Evolutionary conservation across 2,888 invertebrate species (phyloP).

Genomic region (Reticulitermes lucifugus): DNA sequence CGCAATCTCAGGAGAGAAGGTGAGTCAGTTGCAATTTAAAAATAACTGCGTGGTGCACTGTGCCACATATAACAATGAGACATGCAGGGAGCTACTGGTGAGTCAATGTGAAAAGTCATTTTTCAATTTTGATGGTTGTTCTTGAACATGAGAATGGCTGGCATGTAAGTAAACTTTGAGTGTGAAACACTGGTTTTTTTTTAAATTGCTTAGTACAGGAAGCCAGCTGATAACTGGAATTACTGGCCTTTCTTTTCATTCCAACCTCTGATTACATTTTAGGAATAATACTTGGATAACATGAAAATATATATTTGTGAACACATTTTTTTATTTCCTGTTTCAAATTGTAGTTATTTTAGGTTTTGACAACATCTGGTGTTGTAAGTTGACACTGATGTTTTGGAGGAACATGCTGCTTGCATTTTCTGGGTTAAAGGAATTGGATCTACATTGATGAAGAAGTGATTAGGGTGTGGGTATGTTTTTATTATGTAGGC

Average conservation of each 20-base stretch:
- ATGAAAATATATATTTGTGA: neutral
- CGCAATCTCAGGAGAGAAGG: constrained; percentile 39
- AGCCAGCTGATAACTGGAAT: no score
- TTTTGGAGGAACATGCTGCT: no score
- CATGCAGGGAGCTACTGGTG: neutral
- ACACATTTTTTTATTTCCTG: neutral
- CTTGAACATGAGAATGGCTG: neutral
- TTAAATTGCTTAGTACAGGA: neutral
- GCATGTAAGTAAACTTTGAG: neutral
- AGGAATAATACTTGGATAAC: no score
- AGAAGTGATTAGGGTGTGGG: no score
- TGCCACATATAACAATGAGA: neutral
- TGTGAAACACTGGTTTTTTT: neutral
- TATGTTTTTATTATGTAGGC: no score
- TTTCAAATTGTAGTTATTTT: neutral
- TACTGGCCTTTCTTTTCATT: no score
- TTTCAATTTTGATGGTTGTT: neutral
- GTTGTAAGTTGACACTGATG: no score
- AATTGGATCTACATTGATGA: no score
- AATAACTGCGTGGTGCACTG: constrained; percentile 14
- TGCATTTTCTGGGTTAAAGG: no score
- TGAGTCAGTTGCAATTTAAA: constrained; percentile 44
- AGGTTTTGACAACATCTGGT: no score
- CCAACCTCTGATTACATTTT: no score
- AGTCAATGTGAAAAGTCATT: neutral